phyloP scores from a whole-genome alignment of 2,113 vertebrate genomes.

The Sorex araneus region DNA sequence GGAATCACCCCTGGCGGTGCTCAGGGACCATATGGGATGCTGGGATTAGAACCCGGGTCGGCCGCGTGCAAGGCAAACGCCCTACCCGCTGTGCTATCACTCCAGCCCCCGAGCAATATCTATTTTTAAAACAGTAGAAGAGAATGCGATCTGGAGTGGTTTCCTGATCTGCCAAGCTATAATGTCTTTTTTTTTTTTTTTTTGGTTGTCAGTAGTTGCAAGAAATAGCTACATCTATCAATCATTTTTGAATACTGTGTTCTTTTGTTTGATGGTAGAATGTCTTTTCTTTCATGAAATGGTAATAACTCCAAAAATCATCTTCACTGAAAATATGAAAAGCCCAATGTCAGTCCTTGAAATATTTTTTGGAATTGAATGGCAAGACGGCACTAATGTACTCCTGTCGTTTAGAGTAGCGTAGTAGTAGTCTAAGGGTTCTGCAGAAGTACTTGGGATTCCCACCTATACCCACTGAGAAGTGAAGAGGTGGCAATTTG shows the following conservation, averaged over 20 bases:
- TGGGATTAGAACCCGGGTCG: too few relatives aligned
- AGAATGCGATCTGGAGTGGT: background rate
- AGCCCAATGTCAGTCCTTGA: background rate
- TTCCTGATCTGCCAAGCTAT: background rate
- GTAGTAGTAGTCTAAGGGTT: background rate
- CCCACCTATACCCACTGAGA: too few relatives aligned
- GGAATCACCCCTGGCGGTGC: too few relatives aligned
- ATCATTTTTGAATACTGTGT: background rate
- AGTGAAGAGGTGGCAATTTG: background rate
- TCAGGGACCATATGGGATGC: too few relatives aligned
- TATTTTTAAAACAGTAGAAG: constrained; percentile 1
- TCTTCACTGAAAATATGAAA: background rate
- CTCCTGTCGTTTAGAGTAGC: background rate
- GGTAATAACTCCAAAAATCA: constrained; percentile 19
- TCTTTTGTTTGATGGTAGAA: constrained; percentile 14
- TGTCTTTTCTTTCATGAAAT: constrained; percentile 30
- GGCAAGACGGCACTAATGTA: background rate
- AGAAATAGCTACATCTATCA: background rate
- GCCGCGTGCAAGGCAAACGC: too few relatives aligned
- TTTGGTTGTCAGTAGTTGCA: background rate
- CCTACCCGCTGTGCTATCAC: too few relatives aligned
- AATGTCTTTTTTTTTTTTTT: background rate
- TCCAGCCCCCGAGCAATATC: background rate
- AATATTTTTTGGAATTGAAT: constrained; percentile 10
- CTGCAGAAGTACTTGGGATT: background rate